Percentiles rank a stretch among this genome's conserved stretches.
phyloP scores from a whole-genome alignment of 2,888 invertebrate species.

The Mesorhabditis spiculigera region DNA sequence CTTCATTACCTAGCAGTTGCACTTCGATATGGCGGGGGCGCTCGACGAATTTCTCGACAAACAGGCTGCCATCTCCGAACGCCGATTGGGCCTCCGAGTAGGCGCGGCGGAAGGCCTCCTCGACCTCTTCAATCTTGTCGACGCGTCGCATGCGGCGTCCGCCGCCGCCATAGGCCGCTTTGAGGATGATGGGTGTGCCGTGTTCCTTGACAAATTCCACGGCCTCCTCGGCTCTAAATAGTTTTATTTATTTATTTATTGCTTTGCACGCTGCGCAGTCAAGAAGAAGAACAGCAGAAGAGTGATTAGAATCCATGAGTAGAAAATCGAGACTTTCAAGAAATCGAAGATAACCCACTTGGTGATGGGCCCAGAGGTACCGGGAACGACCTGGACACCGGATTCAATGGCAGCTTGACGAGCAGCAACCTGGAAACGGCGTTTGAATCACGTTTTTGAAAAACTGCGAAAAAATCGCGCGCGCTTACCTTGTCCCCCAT shows the following conservation, averaged over 20 bases:
- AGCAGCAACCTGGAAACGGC: conserved; percentile 76
- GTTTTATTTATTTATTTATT: not conserved
- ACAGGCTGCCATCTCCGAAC: conserved; percentile 97
- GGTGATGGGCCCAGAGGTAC: conserved; percentile 87
- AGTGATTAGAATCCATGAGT: not conserved
- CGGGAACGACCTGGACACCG: conserved; percentile 80
- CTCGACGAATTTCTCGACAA: conserved; percentile 96
- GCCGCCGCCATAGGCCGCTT: conserved; percentile 97
- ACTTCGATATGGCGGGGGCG: conserved; percentile 96
- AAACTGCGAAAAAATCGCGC: not conserved
- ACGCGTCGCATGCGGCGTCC: conserved; percentile 78
- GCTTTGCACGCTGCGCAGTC: too few relatives aligned
- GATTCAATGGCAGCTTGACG: conserved; percentile 82
- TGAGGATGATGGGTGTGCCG: conserved; percentile 94
- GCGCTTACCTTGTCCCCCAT: conserved; percentile 88
- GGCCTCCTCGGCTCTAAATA: conserved; percentile 34
- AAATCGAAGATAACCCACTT: conserved; percentile 68
- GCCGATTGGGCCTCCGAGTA: conserved; percentile 91
- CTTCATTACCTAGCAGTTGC: conserved; percentile 73
- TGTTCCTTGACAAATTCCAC: conserved; percentile 65
- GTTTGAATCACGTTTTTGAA: not conserved
- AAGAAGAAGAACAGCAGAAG: not conserved
- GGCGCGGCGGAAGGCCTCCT: conserved; percentile 84
- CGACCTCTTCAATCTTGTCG: conserved; percentile 56
- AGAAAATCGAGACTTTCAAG: conserved; percentile 63